A percentile compares a stretch with the other conserved stretches of the same genome.
Conservation (phyloP, 2,797 vertebrate species). For the Crocidura indochinensis region DNA sequence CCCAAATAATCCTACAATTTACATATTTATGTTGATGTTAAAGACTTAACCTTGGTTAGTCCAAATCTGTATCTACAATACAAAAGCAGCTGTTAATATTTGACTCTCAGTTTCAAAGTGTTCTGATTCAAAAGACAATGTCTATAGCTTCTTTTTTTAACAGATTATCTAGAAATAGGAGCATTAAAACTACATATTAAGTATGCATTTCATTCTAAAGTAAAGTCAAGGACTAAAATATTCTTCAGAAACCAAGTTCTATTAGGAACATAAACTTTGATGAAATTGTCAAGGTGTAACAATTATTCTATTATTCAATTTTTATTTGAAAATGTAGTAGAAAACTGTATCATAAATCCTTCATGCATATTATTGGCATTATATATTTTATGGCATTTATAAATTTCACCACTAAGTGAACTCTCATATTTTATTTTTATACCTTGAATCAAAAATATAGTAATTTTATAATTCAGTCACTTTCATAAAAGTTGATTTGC, state of each 20-base stretch:
- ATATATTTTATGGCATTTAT: too few species aligned
- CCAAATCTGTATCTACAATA: neutral
- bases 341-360: neutral
- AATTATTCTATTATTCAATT: conserved; percentile 1
- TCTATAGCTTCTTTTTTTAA: too few species aligned
- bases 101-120: neutral
- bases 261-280: too few species aligned
- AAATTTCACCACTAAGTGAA: too few species aligned
- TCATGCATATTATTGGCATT: neutral
- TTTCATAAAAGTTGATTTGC: too few species aligned
- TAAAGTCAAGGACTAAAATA: neutral
- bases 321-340: neutral
- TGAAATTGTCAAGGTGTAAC: too few species aligned
- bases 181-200: neutral
- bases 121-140: neutral
- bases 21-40: neutral
- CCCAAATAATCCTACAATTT: too few species aligned
- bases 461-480: too few species aligned
- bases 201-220: neutral
- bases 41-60: neutral
- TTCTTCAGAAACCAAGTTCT: neutral
- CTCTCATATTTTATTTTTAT: too few species aligned
- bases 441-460: too few species aligned
- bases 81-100: neutral
- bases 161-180: neutral